Conservation (phyloP, 2,888 invertebrate genomes). For the Cephus spinipes region DNA sequence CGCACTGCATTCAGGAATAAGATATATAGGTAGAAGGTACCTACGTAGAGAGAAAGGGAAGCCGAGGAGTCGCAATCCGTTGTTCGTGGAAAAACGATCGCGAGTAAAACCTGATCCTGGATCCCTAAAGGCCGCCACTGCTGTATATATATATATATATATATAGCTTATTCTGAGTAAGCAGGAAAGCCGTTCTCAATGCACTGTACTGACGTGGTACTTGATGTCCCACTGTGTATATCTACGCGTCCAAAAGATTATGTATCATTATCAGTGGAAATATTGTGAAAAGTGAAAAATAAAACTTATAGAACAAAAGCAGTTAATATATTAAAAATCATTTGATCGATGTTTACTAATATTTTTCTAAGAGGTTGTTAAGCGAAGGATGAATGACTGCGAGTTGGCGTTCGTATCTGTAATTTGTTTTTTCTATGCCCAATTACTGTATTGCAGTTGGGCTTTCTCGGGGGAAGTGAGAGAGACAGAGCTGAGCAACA, state of each 20-base stretch:
- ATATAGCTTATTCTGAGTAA: not conserved
- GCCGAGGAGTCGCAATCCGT: conserved; percentile 3
- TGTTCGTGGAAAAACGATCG: conserved; percentile 15
- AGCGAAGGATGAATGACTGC: not conserved
- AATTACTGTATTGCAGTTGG: not conserved
- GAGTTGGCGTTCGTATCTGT: not conserved
- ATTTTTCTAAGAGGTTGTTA: not conserved
- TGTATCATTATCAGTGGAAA: not conserved
- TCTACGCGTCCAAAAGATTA: not conserved
- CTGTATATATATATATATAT: not conserved
- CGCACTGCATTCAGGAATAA: not conserved
- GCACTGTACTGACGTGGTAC: not conserved
- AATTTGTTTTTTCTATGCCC: not conserved
- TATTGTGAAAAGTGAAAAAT: not conserved
- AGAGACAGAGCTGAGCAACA: not conserved
- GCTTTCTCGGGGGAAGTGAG: not conserved
- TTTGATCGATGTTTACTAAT: not conserved
- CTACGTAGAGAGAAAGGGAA: not conserved
- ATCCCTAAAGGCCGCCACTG: conserved; percentile 45
- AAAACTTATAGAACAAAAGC: not conserved
- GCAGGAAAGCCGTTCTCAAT: not conserved
- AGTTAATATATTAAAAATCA: not conserved
- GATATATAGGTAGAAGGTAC: not conserved
- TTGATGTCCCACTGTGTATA: not conserved
- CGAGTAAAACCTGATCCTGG: conserved; percentile 50